Percentiles rank a stretch among this genome's conserved stretches.
These are phyloP conservation scores for Rhineura floridana DNA, from an alignment of 2,113 vertebrate species.

Conservation along the genomic window DNA sequence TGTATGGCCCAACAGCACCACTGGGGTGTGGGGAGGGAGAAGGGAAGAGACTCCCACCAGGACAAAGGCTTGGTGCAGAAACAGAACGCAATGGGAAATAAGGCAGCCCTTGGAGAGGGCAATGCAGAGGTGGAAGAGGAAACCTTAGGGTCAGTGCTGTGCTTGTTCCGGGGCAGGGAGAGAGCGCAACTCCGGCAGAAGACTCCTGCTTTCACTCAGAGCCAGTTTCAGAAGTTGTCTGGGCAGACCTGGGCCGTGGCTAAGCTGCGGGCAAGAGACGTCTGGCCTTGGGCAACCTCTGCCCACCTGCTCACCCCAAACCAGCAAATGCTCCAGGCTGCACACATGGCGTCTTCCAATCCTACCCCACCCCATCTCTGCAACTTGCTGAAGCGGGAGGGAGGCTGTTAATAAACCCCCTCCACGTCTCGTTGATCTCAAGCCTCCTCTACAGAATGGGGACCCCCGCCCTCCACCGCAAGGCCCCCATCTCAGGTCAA, in stretches of 20 bases:
- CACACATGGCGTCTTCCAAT: too few relatives aligned
- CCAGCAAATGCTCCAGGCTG: neutral
- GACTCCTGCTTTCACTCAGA: neutral
- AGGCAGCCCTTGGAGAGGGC: slow-evolving; percentile 10
- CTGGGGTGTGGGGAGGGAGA: neutral
- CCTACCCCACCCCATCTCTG: too few relatives aligned
- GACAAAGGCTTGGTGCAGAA: slow-evolving; percentile 3
- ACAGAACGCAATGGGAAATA: slow-evolving; percentile 53
- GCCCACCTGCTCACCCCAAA: neutral
- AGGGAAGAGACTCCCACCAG: neutral
- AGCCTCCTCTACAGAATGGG: too few relatives aligned
- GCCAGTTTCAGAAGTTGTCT: neutral
- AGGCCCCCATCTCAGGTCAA: neutral
- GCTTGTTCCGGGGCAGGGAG: neutral
- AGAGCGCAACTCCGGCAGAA: too few relatives aligned
- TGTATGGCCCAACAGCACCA: neutral
- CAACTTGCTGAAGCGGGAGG: neutral
- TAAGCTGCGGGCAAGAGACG: neutral
- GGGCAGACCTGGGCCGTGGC: neutral
- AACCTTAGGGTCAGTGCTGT: neutral
- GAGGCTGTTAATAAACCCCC: too few relatives aligned
- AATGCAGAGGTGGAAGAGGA: slow-evolving; percentile 32
- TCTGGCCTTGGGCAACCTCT: neutral
- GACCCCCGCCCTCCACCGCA: neutral
- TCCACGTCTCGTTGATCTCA: too few relatives aligned